These are phyloP conservation scores for Cyphomyrus plagiostoma DNA, from an alignment of 2,113 vertebrate species.

Conservation along the genomic window DNA sequence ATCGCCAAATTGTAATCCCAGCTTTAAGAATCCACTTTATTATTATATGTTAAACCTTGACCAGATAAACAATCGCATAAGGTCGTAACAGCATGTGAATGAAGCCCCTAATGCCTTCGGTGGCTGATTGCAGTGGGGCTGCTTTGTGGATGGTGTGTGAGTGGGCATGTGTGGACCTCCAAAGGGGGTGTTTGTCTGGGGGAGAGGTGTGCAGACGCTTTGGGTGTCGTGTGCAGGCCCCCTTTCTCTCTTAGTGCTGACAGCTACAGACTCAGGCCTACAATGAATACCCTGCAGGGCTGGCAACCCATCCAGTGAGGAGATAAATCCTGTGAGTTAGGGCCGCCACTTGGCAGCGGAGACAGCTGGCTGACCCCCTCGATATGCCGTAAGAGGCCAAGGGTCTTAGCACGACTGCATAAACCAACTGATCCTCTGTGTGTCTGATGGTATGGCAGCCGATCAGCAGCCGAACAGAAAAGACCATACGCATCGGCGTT, in stretches of 20 bases:
- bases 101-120: neutral
- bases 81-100: neutral
- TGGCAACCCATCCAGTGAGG: conserved; percentile 63
- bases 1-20: neutral
- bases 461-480: conserved; percentile 38
- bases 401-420: conserved; percentile 62
- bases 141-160: neutral
- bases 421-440: conserved; percentile 35
- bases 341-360: conserved; percentile 62
- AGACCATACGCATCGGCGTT: conserved; percentile 30
- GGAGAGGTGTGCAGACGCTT: conserved; percentile 37
- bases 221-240: conserved; percentile 55
- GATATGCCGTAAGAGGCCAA: conserved; percentile 58
- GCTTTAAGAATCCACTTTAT: neutral
- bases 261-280: conserved; percentile 66
- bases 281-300: conserved; percentile 64
- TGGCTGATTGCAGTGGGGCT: neutral
- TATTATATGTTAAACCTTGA: neutral
- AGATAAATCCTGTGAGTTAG: conserved; percentile 69
- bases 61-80: neutral
- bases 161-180: conserved; percentile 26
- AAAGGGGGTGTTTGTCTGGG: conserved; percentile 44
- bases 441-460: conserved; percentile 60
- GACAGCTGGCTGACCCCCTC: conserved; percentile 64
- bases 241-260: conserved; percentile 60